Conservation (phyloP, 2,113 vertebrate species). For the Entelurus aequoreus region DNA sequence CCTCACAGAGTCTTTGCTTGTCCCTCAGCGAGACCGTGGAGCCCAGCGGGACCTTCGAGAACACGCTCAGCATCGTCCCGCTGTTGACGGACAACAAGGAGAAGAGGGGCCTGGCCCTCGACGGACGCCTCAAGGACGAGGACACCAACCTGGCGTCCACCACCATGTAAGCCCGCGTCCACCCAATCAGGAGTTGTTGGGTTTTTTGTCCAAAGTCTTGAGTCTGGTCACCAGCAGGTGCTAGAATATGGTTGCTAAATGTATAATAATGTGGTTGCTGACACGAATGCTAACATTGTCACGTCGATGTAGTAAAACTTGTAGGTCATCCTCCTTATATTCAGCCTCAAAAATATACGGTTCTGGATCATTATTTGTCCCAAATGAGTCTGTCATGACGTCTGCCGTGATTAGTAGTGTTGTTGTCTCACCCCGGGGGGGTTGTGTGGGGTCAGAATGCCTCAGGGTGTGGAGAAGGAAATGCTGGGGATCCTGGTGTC, state of each 20-base stretch:
- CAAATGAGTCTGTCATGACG: too few species aligned
- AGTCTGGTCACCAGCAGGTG: too few species aligned
- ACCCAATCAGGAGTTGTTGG: too few species aligned
- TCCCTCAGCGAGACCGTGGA: constrained; percentile 78
- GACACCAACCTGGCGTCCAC: constrained; percentile 91
- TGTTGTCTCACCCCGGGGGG: too few species aligned
- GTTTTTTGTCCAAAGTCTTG: too few species aligned
- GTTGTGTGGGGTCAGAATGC: constrained; percentile 58
- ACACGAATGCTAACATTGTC: too few species aligned
- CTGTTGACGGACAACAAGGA: constrained; percentile 73
- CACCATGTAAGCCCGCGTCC: constrained; percentile 72
- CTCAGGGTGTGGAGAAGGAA: constrained; percentile 75
- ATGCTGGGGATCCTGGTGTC: constrained; percentile 83
- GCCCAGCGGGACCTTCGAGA: constrained; percentile 72
- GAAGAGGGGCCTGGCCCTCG: constrained; percentile 82
- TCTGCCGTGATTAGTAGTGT: background rate
- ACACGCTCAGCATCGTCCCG: constrained; percentile 73
- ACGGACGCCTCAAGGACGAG: constrained; percentile 86
- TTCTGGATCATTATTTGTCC: too few species aligned
- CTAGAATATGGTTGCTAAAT: too few species aligned
- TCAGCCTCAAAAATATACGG: too few species aligned
- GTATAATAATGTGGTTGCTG: too few species aligned
- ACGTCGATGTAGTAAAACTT: too few species aligned
- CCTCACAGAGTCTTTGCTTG: constrained; percentile 2
- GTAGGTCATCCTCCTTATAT: too few species aligned